A percentile compares a stretch with the other conserved stretches of the same genome.
Conservation (phyloP, 2,888 invertebrate species). For the Sphaerophoria taeniata region DNA sequence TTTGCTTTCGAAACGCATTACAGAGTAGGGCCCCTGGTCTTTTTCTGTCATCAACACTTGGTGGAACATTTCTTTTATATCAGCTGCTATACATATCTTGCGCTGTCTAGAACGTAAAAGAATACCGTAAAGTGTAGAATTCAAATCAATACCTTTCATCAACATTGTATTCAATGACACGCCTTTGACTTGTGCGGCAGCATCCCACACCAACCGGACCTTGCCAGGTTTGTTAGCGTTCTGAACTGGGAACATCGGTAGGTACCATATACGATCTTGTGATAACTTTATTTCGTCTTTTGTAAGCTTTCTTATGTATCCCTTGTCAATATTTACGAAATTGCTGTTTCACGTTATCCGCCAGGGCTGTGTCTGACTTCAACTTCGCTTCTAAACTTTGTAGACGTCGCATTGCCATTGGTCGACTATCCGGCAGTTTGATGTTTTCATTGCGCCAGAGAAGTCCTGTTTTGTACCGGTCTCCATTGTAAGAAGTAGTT, state of each 20-base stretch:
- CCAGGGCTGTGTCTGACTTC: background rate
- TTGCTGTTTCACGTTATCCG: background rate
- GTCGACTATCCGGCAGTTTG: background rate
- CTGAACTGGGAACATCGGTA: conserved; percentile 5
- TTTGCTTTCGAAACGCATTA: too few relatives aligned
- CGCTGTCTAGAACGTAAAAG: background rate
- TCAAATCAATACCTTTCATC: conserved; percentile 5
- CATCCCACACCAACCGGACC: background rate
- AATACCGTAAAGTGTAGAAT: conserved; percentile 4
- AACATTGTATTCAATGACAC: background rate
- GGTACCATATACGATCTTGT: conserved; percentile 1
- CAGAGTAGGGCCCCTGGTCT: too few relatives aligned
- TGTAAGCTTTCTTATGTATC: conserved; percentile 1
- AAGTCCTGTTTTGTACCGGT: background rate
- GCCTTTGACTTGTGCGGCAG: background rate
- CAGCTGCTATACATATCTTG: background rate
- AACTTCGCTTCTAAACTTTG: background rate
- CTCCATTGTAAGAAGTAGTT: background rate
- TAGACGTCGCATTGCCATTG: background rate
- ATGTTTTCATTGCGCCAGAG: conserved; percentile 2
- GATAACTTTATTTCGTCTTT: background rate
- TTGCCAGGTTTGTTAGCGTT: background rate
- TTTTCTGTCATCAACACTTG: background rate
- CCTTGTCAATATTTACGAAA: background rate
- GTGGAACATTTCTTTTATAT: conserved; percentile 3